These are phyloP conservation scores for Bufo bufo DNA, from an alignment of 2,113 vertebrate species.

Conservation along the genomic window DNA sequence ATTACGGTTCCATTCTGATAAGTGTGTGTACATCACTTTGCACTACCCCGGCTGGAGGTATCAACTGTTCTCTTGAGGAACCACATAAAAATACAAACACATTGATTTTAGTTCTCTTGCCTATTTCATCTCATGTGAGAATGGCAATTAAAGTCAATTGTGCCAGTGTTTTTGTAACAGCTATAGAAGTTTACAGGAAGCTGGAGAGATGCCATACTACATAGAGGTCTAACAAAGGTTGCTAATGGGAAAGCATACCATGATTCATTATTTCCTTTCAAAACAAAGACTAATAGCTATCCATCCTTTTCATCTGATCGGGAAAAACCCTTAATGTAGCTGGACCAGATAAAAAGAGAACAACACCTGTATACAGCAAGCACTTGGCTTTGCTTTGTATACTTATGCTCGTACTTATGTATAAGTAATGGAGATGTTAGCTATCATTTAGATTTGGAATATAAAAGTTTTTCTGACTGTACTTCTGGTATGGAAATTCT, in stretches of 20 bases:
- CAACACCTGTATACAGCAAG: constrained; percentile 11
- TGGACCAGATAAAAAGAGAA: constrained; percentile 27
- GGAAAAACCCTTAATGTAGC: constrained; percentile 14
- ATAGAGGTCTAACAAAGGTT: constrained; percentile 45
- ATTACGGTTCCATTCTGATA: background rate
- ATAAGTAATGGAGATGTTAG: background rate
- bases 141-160: constrained; percentile 46
- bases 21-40: constrained; percentile 3
- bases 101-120: constrained; percentile 17
- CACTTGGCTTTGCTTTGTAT: background rate
- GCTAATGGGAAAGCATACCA: constrained; percentile 40
- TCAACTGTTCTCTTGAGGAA: constrained; percentile 18
- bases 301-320: constrained; percentile 38
- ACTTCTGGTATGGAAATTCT: background rate
- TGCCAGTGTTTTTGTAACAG: constrained; percentile 46
- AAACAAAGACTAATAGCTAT: constrained; percentile 40
- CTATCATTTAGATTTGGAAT: background rate
- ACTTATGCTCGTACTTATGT: background rate
- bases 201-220: constrained; percentile 47
- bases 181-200: constrained; percentile 46
- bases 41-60: background rate
- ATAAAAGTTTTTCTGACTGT: background rate
- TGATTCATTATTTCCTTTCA: constrained; percentile 39
- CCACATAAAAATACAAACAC: constrained; percentile 39
- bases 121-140: constrained; percentile 45